Conservation (phyloP, 2,888 invertebrate species). For the Thera obeliscata region DNA sequence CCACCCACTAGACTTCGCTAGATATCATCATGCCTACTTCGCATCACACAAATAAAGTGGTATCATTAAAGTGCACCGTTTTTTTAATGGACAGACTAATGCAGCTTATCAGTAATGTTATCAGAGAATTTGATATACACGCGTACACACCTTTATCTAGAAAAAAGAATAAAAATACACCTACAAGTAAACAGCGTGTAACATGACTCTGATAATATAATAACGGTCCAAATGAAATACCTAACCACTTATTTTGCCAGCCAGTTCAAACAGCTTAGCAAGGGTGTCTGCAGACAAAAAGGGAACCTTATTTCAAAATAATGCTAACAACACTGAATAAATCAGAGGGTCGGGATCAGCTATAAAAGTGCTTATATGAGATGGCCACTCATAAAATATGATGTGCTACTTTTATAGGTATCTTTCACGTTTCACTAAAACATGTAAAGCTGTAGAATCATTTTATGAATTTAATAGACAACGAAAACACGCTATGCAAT, state of each 20-base stretch:
- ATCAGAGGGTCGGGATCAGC: slow-evolving; percentile 23
- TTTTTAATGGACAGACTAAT: too few species aligned
- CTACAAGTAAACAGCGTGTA: neutral
- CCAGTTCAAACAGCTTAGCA: neutral
- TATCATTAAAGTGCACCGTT: too few species aligned
- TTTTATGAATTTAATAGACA: neutral
- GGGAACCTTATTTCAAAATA: slow-evolving; percentile 3
- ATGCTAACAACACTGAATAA: slow-evolving; percentile 30
- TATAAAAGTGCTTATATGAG: slow-evolving; percentile 3
- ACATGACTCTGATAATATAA: neutral
- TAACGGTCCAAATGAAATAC: neutral
- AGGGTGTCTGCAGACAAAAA: slow-evolving; percentile 2
- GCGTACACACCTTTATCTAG: too few species aligned
- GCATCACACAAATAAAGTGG: too few species aligned
- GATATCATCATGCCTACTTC: too few species aligned
- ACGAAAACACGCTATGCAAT: neutral
- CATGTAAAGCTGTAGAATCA: neutral
- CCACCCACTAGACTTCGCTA: too few species aligned
- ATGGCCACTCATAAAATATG: slow-evolving; percentile 21
- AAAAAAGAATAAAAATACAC: too few species aligned
- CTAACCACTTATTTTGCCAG: neutral
- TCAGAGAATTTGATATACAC: too few species aligned
- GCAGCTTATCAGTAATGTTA: too few species aligned
- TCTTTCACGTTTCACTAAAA: neutral
- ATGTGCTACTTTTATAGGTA: slow-evolving; percentile 11